phyloP scores from a whole-genome alignment of 2,797 vertebrate species.

The Alosa sapidissima region DNA sequence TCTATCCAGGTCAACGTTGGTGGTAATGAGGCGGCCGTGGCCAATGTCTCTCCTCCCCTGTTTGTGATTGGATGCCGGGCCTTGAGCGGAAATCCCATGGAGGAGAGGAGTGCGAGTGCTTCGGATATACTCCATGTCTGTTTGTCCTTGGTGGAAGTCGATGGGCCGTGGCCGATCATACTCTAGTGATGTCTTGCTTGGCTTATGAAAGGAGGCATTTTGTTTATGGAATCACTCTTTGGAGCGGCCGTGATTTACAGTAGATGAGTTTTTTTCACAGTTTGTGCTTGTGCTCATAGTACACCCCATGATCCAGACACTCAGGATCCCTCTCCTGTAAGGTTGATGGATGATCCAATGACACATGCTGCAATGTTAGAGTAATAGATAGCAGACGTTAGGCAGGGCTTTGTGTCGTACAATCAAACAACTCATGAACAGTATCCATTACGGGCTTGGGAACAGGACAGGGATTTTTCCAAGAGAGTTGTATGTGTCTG shows the following conservation, averaged over 20 bases:
- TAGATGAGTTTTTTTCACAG: background rate
- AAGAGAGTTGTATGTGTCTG: background rate
- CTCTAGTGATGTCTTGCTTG: constrained; percentile 37
- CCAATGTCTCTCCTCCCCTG: background rate
- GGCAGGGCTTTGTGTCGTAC: background rate
- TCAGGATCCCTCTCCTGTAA: background rate
- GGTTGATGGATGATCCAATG: constrained; percentile 11
- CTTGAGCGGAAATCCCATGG: constrained; percentile 31
- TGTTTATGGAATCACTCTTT: constrained; percentile 29
- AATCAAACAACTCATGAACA: background rate
- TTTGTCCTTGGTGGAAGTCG: constrained; percentile 41
- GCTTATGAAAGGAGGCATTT: constrained; percentile 40
- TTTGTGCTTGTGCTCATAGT: background rate
- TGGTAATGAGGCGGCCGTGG: background rate
- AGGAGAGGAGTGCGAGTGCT: constrained; percentile 33
- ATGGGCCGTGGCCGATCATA: constrained; percentile 39
- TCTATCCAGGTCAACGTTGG: background rate
- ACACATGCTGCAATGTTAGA: background rate
- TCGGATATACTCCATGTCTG: constrained; percentile 39
- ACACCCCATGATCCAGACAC: background rate
- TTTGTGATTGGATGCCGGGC: background rate
- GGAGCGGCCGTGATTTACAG: background rate
- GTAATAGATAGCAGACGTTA: background rate
- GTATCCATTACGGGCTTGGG: background rate
- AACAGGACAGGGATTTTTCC: background rate